Evolutionary conservation across 2,888 invertebrate species (phyloP), one percentile per base, ranked within the genome.

Genomic region (Nysson spinosus): DNA sequence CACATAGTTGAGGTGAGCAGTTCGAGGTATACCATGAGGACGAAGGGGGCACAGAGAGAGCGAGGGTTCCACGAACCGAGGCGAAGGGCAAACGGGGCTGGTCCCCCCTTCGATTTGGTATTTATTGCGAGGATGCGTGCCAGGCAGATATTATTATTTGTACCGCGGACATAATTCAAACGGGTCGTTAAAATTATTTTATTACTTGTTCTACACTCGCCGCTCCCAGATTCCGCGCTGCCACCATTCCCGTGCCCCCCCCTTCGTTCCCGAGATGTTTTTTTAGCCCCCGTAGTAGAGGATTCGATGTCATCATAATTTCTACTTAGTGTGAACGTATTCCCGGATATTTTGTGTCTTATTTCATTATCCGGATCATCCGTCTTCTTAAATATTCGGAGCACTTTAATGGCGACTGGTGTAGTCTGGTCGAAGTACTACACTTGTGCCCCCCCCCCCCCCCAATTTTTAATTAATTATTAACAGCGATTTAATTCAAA

Each of bases 181-280:
- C 68, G 75, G 82, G 80, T 85, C 85, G 84, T 83, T 82, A 81
- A 83, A 84, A 84, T 85, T 84, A 84, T 85, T 84, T 83, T 83
- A 81, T 83, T 81, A 81, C 83, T 78, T 79, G 83, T 80, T 79
- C 78, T 80, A 79, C 79, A 72, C 70, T 55, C 71, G 60, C 50
- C 69, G 74, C 69, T 77, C 72, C 64, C 76, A 61, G 69, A 73
- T 76, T 73, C 64, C 76, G 69, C 69, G 34, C 40, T 30, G 46
- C 28, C 66, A 40, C 51, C n/a, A n/a, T n/a, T n/a, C n/a, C n/a
- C n/a, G n/a, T n/a, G n/a, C n/a, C 58, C 60, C 30, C 47, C 40
- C 30, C 24, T 28, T 9, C 14, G 32, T 14, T 6, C 32, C 5
- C n/a, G 4, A n/a, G n/a, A n/a, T 11, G 30, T 14, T 24, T 30